These are phyloP conservation scores for Drosophila insularis DNA, from an alignment of 1,140 invertebrate species.

Conservation along the genomic window DNA sequence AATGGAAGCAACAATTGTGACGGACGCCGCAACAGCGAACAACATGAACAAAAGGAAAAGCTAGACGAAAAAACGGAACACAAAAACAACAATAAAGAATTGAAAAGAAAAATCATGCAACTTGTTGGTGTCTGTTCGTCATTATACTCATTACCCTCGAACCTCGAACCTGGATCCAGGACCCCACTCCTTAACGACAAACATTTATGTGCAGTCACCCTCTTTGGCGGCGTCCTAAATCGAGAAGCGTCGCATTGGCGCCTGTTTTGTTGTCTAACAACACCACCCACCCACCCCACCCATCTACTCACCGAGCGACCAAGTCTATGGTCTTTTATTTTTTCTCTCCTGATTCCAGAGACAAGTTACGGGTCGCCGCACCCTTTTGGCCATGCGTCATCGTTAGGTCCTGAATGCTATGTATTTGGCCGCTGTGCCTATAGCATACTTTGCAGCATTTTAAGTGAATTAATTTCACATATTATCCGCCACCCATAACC, in stretches of 20 bases:
- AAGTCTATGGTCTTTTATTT: not conserved
- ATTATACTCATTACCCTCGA: conserved; percentile 57
- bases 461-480: conserved; percentile 74
- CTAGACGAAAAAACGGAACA: not conserved
- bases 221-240: conserved; percentile 30
- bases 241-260: conserved; percentile 38
- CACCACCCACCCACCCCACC: not conserved
- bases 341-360: not conserved
- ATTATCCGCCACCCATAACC: conserved; percentile 21
- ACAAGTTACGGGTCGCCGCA: conserved; percentile 39
- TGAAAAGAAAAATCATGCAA: conserved; percentile 38
- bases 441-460: conserved; percentile 73
- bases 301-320: conserved; percentile 17
- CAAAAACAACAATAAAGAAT: not conserved
- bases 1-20: conserved; percentile 56
- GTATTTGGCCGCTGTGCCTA: conserved; percentile 32
- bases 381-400: conserved; percentile 67
- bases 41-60: not conserved
- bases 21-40: conserved; percentile 14
- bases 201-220: conserved; percentile 47
- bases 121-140: conserved; percentile 59
- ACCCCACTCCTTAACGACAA: conserved; percentile 14
- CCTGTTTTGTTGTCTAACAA: conserved; percentile 40
- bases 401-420: conserved; percentile 17
- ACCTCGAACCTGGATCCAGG: conserved; percentile 8